A percentile compares a stretch with the other conserved stretches of the same genome.
These are phyloP conservation scores for Tethya wilhelma DNA, from an alignment of 37 sponge, comb jelly and placozoan genomes.

Conservation along the genomic window DNA sequence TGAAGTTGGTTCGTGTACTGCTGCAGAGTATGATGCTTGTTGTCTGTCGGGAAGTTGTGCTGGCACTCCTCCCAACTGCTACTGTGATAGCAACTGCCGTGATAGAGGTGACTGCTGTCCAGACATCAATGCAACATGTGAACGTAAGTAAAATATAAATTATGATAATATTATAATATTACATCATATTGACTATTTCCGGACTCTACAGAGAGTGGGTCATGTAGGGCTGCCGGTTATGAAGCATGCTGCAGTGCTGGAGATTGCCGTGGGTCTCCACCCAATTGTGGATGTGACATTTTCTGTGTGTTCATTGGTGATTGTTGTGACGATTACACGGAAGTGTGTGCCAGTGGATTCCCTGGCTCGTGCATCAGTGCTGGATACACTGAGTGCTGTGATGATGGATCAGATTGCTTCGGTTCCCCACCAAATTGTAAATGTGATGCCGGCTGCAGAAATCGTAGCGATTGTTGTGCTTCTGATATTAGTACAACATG, in stretches of 20 bases:
- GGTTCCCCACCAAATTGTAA: slow-evolving; percentile 19
- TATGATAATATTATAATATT: not conserved
- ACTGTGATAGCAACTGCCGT: slow-evolving; percentile 7
- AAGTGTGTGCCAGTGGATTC: not conserved
- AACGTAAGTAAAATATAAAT: not conserved
- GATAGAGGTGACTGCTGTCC: slow-evolving; percentile 26
- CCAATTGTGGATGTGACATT: slow-evolving; percentile 15
- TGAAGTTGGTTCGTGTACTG: slow-evolving; percentile 20
- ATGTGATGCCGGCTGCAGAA: slow-evolving; percentile 14
- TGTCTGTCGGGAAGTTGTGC: slow-evolving; percentile 9
- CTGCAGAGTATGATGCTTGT: slow-evolving; percentile 29
- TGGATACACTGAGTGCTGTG: slow-evolving; percentile 47
- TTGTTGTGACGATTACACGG: slow-evolving; percentile 21
- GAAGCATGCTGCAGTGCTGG: slow-evolving; percentile 14
- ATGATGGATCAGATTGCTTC: not conserved
- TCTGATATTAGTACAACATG: slow-evolving; percentile 16
- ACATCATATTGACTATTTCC: not conserved
- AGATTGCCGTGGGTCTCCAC: not conserved
- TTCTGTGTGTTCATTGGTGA: slow-evolving; percentile 18
- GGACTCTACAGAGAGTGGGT: not conserved
- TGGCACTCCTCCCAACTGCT: slow-evolving; percentile 43
- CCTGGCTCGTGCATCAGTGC: slow-evolving; percentile 27
- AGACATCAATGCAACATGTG: slow-evolving; percentile 16
- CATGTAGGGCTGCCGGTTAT: slow-evolving; percentile 34
- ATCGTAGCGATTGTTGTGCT: slow-evolving; percentile 35